Evolutionary conservation across 1,140 invertebrate genomes (phyloP), one percentile per base, ranked within the genome.

Genomic region (Aphelenchoides avenae): DNA sequence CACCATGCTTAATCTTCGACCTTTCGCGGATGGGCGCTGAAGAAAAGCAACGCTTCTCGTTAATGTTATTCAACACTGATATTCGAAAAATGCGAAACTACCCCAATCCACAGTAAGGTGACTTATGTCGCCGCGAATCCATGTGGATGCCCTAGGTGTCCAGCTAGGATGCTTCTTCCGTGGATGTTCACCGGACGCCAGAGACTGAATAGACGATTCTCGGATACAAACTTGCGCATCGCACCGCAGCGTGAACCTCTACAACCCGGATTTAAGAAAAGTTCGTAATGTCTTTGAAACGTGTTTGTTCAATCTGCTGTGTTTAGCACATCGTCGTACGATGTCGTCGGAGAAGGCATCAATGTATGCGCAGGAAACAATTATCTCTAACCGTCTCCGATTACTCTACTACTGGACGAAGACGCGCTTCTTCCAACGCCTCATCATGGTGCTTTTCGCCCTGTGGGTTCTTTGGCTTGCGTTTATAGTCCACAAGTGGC

Each of bases 1-100:
- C 69, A 5, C 69, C 69, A 3, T 71, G 69, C 34, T 52, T 71
- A 1, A 60, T 58, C 0, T 66, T 71, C 20, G 69, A 72, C 52
- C 54, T 71, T 1, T 50, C 34, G 7, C 56, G 70, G 13, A 43
- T 71, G 7, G 64, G 41, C 22, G 49, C 49, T 15, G 69, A 71
- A 9, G 67, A 71, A 29, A 65, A 66, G 37, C 51, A 71, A 33
- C 40, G 55, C 2, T 58, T 65, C 37, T 61, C 62, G 5, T 15
- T 64, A 37, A 57, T 73, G 62, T 52, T 71, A 11, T 62, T 72
- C 36, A 54, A 61, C n/a, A 47, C 53, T 7, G 66, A 72, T 20
- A 68, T 73, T 27, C 56, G 61, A 15, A 36, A 59, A 6, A 37
- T 71, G 15, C 51, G 57, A 24, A 62, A 68, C 27, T 71, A 70